Conservation (phyloP, 2,113 vertebrate species). For the Tretioscincus oriximinensis region DNA sequence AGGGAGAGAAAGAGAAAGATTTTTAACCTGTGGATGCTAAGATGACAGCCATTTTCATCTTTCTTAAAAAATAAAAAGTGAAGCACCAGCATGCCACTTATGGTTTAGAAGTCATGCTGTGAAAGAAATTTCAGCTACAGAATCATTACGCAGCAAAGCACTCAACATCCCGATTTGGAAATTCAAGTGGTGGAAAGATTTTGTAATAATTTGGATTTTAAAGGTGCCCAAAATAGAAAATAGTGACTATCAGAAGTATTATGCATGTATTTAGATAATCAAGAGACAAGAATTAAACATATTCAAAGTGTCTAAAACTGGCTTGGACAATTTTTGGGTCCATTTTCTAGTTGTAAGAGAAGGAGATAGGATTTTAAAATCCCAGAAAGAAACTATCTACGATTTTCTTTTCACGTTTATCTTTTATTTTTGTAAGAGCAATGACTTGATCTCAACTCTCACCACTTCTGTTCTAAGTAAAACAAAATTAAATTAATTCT, state of each 20-base stretch:
- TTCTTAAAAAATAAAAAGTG: conserved; percentile 1
- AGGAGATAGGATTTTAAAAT: neutral
- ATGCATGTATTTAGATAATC: neutral
- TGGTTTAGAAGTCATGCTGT: neutral
- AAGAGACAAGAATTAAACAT: neutral
- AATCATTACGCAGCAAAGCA: neutral
- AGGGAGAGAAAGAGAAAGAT: conserved; percentile 43
- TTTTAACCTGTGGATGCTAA: neutral
- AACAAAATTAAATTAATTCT: neutral
- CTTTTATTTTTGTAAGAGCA: neutral
- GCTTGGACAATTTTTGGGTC: too few relatives aligned
- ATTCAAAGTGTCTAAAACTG: neutral
- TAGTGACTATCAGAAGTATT: neutral
- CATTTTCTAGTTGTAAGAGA: neutral
- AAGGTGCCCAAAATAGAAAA: neutral
- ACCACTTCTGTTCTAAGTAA: neutral
- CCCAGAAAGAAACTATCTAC: neutral
- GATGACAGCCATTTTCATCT: neutral
- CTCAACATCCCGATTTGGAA: neutral
- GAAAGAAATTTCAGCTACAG: neutral
- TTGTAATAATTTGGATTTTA: neutral
- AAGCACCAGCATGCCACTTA: conserved; percentile 1
- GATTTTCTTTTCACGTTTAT: neutral
- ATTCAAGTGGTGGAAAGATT: neutral
- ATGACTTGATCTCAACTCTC: too few relatives aligned